Conservation (phyloP, 2,888 invertebrate species). For the Diabrotica balteata region DNA sequence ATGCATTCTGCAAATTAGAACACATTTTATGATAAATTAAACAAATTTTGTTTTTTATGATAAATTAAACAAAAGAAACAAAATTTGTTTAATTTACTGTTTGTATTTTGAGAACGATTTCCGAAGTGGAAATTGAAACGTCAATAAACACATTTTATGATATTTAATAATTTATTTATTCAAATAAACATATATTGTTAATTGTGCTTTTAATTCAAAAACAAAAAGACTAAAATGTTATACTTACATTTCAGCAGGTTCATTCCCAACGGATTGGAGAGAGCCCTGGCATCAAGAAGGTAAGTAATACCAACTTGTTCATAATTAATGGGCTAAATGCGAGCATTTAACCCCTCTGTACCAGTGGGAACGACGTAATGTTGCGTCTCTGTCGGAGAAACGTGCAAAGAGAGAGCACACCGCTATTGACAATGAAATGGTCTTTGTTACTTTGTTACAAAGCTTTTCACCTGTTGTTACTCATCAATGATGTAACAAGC, state of each 20-base stretch:
- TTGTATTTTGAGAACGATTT: no score
- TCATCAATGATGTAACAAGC: constrained; percentile 53
- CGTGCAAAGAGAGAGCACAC: constrained; percentile 14
- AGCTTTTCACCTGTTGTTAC: constrained; percentile 54
- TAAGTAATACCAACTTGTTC: constrained; percentile 56
- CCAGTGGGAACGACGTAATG: constrained; percentile 13
- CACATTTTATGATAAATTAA: no score
- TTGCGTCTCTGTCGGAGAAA: constrained; percentile 17
- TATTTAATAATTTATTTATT: constrained; percentile 13
- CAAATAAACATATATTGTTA: constrained; percentile 31
- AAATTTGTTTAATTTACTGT: no score
- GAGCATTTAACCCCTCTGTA: constrained; percentile 55
- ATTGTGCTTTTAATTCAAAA: not conserved
- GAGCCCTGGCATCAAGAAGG: constrained; percentile 62
- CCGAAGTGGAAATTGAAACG: no score
- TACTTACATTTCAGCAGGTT: constrained; percentile 51
- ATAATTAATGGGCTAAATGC: constrained; percentile 58
- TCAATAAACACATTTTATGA: no score
- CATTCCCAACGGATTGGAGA: constrained; percentile 59
- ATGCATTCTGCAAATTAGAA: no score
- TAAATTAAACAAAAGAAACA: no score
- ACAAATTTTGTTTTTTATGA: no score
- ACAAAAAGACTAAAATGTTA: constrained; percentile 34
- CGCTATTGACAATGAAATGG: constrained; percentile 32
- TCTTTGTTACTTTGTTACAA: constrained; percentile 39